These are phyloP conservation scores for Ibidorhyncha struthersii DNA, from an alignment of 2,113 vertebrate genomes.

Conservation along the genomic window DNA sequence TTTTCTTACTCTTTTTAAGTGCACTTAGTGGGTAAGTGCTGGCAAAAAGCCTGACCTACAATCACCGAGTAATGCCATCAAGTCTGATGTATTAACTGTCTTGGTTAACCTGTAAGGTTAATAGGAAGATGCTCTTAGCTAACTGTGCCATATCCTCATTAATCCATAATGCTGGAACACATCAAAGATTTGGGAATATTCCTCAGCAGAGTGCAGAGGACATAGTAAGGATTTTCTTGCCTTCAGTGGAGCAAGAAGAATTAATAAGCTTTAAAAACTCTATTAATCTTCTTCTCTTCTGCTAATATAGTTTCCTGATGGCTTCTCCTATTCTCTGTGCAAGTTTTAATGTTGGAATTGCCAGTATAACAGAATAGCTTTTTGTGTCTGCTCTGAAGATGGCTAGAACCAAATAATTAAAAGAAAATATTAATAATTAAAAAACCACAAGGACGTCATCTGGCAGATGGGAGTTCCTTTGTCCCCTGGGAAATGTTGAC, in stretches of 20 bases:
- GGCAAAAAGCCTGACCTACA: neutral
- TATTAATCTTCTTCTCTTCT: neutral
- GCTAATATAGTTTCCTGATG: neutral
- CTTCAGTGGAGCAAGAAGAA: neutral
- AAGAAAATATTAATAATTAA: neutral
- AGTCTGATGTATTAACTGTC: neutral
- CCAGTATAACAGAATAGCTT: neutral
- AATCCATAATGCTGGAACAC: neutral
- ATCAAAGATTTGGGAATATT: neutral
- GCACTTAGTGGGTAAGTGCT: neutral
- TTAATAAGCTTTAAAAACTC: neutral
- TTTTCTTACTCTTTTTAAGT: neutral
- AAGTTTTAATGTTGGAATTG: neutral
- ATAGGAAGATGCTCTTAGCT: neutral
- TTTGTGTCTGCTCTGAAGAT: neutral
- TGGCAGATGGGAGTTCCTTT: neutral
- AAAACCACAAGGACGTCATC: neutral
- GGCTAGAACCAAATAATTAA: neutral
- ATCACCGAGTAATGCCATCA: neutral
- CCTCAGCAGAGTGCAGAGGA: neutral
- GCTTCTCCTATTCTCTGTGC: neutral
- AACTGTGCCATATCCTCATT: neutral
- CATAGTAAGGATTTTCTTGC: neutral
- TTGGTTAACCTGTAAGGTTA: slow-evolving; percentile 1
- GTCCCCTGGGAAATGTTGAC: neutral